phyloP scores from a whole-genome alignment of 1,140 invertebrate species.

The Aphelenchoides besseyi region DNA sequence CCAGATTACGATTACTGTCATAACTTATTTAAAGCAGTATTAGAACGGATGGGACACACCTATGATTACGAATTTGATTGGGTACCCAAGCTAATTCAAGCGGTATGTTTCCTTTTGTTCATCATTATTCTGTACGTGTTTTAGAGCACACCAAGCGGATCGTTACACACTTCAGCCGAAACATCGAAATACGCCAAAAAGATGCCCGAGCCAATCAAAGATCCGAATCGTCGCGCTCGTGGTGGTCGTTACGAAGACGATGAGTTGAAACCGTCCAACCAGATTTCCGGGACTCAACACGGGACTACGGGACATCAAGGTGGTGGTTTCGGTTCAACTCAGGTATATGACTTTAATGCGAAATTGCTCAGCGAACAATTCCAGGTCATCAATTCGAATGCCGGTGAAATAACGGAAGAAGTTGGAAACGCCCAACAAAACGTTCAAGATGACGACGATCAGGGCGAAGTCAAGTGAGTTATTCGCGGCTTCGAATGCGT shows the following conservation, averaged over 20 bases:
- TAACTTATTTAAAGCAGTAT: slow-evolving; percentile 59
- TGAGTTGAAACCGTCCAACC: slow-evolving; percentile 40
- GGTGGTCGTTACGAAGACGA: slow-evolving; percentile 28
- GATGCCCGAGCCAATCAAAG: slow-evolving; percentile 16
- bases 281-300: slow-evolving; percentile 15
- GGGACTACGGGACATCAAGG: slow-evolving; percentile 25
- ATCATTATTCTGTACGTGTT: slow-evolving; percentile 15
- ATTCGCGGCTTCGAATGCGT: background rate
- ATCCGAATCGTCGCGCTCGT: slow-evolving; percentile 6
- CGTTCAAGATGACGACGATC: slow-evolving; percentile 46
- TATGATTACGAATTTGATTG: slow-evolving; percentile 63
- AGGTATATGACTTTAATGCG: slow-evolving; percentile 37
- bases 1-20: slow-evolving; percentile 91
- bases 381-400: slow-evolving; percentile 60
- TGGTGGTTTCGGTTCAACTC: slow-evolving; percentile 52
- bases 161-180: slow-evolving; percentile 48
- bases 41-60: slow-evolving; percentile 53
- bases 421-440: slow-evolving; percentile 24
- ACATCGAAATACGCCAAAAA: slow-evolving; percentile 5
- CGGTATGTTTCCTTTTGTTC: slow-evolving; percentile 31
- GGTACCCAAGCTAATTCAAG: slow-evolving; percentile 61
- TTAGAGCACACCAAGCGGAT: slow-evolving; percentile 61
- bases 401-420: slow-evolving; percentile 54
- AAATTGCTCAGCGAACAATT: slow-evolving; percentile 4
- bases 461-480: slow-evolving; percentile 57